These are phyloP conservation scores for Rhingia campestris DNA, from an alignment of 2,888 invertebrate genomes.

Conservation along the genomic window DNA sequence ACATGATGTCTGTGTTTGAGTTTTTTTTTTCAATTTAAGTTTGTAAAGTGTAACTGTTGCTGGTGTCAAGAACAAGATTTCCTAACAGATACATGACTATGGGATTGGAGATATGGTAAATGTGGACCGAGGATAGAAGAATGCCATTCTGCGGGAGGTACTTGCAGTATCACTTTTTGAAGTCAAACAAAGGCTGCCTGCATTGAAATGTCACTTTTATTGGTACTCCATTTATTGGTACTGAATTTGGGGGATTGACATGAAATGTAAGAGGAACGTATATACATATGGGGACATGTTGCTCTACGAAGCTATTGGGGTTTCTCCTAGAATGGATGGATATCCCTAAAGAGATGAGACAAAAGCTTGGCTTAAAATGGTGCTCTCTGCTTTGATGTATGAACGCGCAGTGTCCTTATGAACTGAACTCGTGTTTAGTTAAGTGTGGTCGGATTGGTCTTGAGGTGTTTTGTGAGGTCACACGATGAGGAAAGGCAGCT, in stretches of 20 bases:
- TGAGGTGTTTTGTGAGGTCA: no score
- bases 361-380: no score
- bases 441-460: no score
- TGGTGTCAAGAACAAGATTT: slow-evolving; percentile 58
- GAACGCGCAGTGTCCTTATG: no score
- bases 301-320: neutral
- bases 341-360: no score
- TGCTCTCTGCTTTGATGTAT: no score
- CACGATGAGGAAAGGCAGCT: no score
- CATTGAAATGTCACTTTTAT: slow-evolving; percentile 32
- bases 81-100: slow-evolving; percentile 46
- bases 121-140: slow-evolving; percentile 9
- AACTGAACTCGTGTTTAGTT: no score
- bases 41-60: slow-evolving; percentile 43
- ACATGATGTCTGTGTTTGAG: slow-evolving; percentile 28
- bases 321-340: no score
- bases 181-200: slow-evolving; percentile 45
- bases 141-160: slow-evolving; percentile 25
- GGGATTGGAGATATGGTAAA: slow-evolving; percentile 18
- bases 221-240: no score
- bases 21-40: slow-evolving; percentile 14
- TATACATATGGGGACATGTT: slow-evolving; percentile 14
- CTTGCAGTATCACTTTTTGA: slow-evolving; percentile 30
- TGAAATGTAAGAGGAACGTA: neutral
- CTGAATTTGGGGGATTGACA: no score